These are phyloP conservation scores for Baronia brevicornis DNA, from an alignment of 2,888 invertebrate species.

Conservation along the genomic window DNA sequence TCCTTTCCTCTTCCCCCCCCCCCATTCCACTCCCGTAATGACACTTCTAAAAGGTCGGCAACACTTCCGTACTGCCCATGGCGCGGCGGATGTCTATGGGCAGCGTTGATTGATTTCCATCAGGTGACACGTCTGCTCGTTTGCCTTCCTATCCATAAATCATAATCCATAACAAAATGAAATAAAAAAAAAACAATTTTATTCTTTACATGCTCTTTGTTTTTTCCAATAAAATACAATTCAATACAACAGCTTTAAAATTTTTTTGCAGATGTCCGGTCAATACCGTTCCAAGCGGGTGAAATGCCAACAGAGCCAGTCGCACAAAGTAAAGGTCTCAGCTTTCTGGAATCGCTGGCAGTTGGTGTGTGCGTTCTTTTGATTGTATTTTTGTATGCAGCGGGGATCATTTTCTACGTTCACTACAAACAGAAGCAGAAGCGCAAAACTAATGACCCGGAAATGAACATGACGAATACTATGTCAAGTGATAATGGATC, in stretches of 20 bases:
- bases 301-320: conserved; percentile 73
- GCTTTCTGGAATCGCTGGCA: conserved; percentile 85
- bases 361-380: conserved; percentile 87
- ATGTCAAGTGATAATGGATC: conserved; percentile 52
- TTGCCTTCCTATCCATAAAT: too few relatives aligned
- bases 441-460: conserved; percentile 63
- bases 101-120: too few relatives aligned
- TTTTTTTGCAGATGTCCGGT: conserved; percentile 79
- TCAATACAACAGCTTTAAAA: too few relatives aligned
- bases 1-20: too few relatives aligned
- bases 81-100: too few relatives aligned
- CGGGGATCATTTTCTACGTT: conserved; percentile 87
- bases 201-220: too few relatives aligned
- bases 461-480: conserved; percentile 47
- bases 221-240: conserved; percentile 12
- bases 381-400: conserved; percentile 87
- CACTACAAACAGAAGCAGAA: conserved; percentile 82
- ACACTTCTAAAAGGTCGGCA: too few relatives aligned
- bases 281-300: conserved; percentile 84
- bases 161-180: conserved; percentile 23
- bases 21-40: too few relatives aligned
- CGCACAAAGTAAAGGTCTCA: conserved; percentile 76
- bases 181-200: conserved; percentile 13
- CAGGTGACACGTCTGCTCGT: too few relatives aligned
- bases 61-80: too few relatives aligned